Conservation (phyloP, 1,140 invertebrate genomes). For the Gonioctena quinquepunctata region DNA sequence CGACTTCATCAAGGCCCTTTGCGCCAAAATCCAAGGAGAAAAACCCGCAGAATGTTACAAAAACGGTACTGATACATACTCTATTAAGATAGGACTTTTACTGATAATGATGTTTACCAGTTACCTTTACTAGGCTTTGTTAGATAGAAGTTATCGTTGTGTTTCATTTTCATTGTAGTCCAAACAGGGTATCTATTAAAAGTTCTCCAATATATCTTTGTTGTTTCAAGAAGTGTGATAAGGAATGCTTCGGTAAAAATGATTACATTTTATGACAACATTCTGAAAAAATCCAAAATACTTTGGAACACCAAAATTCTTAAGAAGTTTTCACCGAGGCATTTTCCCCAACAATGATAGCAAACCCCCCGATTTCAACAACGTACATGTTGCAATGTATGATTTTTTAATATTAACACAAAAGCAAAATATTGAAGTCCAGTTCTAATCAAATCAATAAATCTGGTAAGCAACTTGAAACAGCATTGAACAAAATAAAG, state of each 20-base stretch:
- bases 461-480: neutral
- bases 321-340: no score
- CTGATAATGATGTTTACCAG: conserved; percentile 14
- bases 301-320: no score
- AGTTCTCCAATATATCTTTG: neutral
- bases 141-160: conserved; percentile 12
- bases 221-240: neutral
- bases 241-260: neutral
- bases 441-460: neutral
- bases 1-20: conserved; percentile 27
- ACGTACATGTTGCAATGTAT: no score
- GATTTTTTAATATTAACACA: neutral
- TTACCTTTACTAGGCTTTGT: conserved; percentile 10
- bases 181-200: conserved; percentile 8
- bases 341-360: no score
- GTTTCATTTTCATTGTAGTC: conserved; percentile 1
- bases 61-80: conserved; percentile 2
- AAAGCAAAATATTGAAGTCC: neutral
- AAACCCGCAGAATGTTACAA: conserved; percentile 19
- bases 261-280: neutral
- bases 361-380: no score
- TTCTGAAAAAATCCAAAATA: no score
- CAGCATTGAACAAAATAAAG: neutral
- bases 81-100: conserved; percentile 12
- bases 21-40: conserved; percentile 22